Evolutionary conservation across 2,797 vertebrate species (phyloP), one percentile per base, ranked within the genome.

Genomic region (Enteromius anoplus): DNA sequence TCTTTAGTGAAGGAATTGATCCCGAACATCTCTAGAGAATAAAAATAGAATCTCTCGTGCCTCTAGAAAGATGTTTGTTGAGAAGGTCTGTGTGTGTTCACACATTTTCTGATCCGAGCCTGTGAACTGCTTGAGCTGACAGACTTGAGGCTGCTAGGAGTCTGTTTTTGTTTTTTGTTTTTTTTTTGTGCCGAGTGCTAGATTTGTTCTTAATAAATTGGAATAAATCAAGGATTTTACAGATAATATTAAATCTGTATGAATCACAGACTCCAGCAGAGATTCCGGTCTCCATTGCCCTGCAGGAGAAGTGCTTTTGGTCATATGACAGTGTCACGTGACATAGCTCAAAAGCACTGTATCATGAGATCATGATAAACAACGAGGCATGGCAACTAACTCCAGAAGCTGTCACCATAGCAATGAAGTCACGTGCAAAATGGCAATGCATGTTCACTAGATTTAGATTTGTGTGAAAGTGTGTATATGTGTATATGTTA

Each of bases 351-450:
- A 23, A 71, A 70, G 66, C 32, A 21, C 76, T 70, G 69, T 55
- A 34, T 84, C 73, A 77, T 37, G 65, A 84, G 80, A 65, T 75
- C 32, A 72, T 76, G 6, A 65, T 78, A 49, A 58, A 72, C 29
- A 80, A 83, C 42, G 64, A 70, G 58, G 83, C 81, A 85, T 86
- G 85, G 85, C 81, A 76, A 80, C 71, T 70, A 80, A 65, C 65
- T 64, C 73, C 8, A 47, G 11, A 71, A 55, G 45, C 66, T 85
- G 37, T 64, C 79, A 62, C 29, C 78, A 37, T 40, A 80, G 69
- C 10, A 17, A 71, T 58, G 29, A 70, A 86, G 68, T 77, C 68
- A 86, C 42, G 37, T 71, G 65, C 64, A 64, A 73, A 60, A 70
- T 78, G 60, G 76, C 70, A 84, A 45, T 82, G 80, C 86, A 85